These are phyloP conservation scores for Nowickia ferox DNA, from an alignment of 2,888 invertebrate genomes.

Conservation along the genomic window DNA sequence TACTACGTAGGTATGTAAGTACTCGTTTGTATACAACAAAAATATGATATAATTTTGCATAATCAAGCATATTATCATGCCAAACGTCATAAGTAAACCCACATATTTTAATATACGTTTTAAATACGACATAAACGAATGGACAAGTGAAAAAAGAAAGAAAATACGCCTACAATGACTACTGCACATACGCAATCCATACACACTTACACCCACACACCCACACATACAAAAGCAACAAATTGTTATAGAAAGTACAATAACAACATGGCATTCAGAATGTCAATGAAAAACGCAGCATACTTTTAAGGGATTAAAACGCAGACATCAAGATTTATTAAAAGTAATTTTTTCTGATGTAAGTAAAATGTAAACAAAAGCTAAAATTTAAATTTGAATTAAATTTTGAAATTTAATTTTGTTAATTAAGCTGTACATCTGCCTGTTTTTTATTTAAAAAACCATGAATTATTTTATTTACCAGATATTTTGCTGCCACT, in stretches of 20 bases:
- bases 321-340: not conserved
- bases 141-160: not conserved
- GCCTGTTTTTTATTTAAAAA: too few relatives aligned
- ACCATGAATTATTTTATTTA: too few relatives aligned
- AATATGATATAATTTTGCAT: constrained; percentile 32
- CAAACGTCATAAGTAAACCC: constrained; percentile 39
- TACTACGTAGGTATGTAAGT: too few relatives aligned
- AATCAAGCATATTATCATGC: not conserved
- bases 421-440: too few relatives aligned
- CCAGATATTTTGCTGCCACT: too few relatives aligned
- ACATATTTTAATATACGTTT: constrained; percentile 27
- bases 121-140: not conserved
- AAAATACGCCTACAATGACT: constrained; percentile 23
- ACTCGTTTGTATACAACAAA: not conserved
- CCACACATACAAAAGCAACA: not conserved
- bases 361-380: not conserved
- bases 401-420: not conserved
- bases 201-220: not conserved
- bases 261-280: not conserved
- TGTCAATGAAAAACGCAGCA: constrained; percentile 12
- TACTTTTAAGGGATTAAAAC: constrained; percentile 14
- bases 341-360: not conserved
- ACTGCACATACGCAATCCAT: not conserved
- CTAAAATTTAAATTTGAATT: not conserved
- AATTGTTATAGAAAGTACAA: not conserved